phyloP scores from a whole-genome alignment of 2,888 invertebrate species.

The Xylophagus ater region DNA sequence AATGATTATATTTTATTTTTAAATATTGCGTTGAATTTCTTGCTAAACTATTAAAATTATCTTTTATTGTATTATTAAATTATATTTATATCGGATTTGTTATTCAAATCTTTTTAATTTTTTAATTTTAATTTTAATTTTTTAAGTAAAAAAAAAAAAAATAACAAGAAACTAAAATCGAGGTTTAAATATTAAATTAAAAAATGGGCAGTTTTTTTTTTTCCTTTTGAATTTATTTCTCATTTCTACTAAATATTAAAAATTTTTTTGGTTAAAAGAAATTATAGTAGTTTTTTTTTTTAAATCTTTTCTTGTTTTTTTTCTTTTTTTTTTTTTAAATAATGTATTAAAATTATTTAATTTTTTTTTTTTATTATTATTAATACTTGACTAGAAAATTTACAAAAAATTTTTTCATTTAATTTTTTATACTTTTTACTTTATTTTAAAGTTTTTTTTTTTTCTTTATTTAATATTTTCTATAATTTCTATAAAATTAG shows the following conservation, averaged over 20 bases:
- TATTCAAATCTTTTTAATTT: too few species aligned
- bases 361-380: slow-evolving; percentile 18
- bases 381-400: slow-evolving; percentile 22
- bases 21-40: too few species aligned
- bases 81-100: too few species aligned
- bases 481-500: slow-evolving; percentile 30
- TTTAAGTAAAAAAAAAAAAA: too few species aligned
- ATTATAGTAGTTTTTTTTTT: neutral
- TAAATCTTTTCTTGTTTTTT: slow-evolving; percentile 16
- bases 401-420: slow-evolving; percentile 22
- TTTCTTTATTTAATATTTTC: slow-evolving; percentile 14
- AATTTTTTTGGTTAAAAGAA: slow-evolving; percentile 5
- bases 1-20: too few species aligned
- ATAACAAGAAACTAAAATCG: too few species aligned
- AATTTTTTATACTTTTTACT: slow-evolving; percentile 14
- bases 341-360: slow-evolving; percentile 13
- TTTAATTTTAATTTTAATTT: too few species aligned
- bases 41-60: too few species aligned
- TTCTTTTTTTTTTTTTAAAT: slow-evolving; percentile 16
- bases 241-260: slow-evolving; percentile 3
- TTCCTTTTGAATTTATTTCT: slow-evolving; percentile 3
- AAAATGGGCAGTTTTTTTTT: slow-evolving; percentile 14
- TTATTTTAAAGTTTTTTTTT: slow-evolving; percentile 14
- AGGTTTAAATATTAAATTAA: too few species aligned
- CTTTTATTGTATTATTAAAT: too few species aligned